Percentiles rank a stretch among this genome's conserved stretches.
phyloP scores from a whole-genome alignment of 2,797 vertebrate species.

The Jordanella pulchra region DNA sequence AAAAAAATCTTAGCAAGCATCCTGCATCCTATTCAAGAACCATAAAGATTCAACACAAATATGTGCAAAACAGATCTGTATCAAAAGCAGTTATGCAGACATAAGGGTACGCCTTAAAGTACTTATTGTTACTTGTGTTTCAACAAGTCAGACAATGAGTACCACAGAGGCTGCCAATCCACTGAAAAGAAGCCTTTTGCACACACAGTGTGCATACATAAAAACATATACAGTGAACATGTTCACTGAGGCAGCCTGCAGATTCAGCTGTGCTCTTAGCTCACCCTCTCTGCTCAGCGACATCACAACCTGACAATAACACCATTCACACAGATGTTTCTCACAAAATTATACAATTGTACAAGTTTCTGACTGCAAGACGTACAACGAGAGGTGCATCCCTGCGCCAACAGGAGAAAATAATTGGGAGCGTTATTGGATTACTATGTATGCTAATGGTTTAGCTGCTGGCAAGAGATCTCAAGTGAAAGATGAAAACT shows the following conservation, averaged over 20 bases:
- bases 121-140: conserved; percentile 55
- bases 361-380: conserved; percentile 52
- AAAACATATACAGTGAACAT: conserved; percentile 44
- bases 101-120: conserved; percentile 46
- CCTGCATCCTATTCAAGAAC: conserved; percentile 29
- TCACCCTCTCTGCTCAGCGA: conserved; percentile 91
- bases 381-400: conserved; percentile 84
- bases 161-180: conserved; percentile 38
- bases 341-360: conserved; percentile 86
- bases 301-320: conserved; percentile 95
- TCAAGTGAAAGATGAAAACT: conserved; percentile 48
- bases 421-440: conserved; percentile 53
- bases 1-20: neutral
- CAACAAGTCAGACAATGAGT: conserved; percentile 44
- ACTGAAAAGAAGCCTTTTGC: conserved; percentile 32
- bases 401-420: conserved; percentile 41
- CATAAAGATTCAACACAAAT: conserved; percentile 26
- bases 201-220: conserved; percentile 36
- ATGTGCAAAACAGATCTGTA: conserved; percentile 40
- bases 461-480: conserved; percentile 66
- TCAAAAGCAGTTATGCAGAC: conserved; percentile 36
- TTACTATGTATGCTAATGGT: conserved; percentile 52
- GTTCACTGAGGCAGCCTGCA: conserved; percentile 70
- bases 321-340: conserved; percentile 94
- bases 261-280: conserved; percentile 94